Evolutionary conservation across 2,797 vertebrate species (phyloP).

Genomic region (Sebastes glaucus): DNA sequence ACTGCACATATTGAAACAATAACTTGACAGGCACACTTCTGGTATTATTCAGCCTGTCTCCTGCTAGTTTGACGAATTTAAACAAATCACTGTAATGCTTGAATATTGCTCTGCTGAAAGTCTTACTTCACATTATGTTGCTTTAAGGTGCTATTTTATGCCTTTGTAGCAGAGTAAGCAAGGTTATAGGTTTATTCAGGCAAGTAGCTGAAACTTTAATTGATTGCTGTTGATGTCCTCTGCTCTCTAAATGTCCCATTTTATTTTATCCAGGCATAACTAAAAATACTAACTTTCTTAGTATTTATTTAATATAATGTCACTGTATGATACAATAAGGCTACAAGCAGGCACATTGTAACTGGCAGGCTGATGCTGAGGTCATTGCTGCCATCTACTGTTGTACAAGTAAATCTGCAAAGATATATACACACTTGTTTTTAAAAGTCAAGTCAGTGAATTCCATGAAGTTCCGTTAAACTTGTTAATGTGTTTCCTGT

Average conservation of each 20-base stretch:
- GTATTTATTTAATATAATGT: neutral
- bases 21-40: neutral
- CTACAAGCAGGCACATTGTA: neutral
- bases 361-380: neutral
- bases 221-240: too few relatives aligned
- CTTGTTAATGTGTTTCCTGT: neutral
- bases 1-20: too few relatives aligned
- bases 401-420: neutral
- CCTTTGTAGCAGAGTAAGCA: neutral
- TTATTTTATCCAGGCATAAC: neutral
- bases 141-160: neutral
- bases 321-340: neutral
- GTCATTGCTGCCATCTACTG: constrained; percentile 31
- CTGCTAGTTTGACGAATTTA: neutral
- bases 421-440: neutral
- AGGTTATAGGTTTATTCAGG: too few relatives aligned
- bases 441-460: neutral
- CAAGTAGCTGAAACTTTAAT: neutral
- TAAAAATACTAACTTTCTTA: neutral
- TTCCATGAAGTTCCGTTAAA: neutral
- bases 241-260: neutral
- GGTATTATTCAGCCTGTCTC: neutral
- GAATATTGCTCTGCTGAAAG: neutral
- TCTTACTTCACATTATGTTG: neutral
- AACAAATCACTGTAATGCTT: neutral